Evolutionary conservation across 2,797 vertebrate species (phyloP).

Genomic region (Aldrovandia affinis): DNA sequence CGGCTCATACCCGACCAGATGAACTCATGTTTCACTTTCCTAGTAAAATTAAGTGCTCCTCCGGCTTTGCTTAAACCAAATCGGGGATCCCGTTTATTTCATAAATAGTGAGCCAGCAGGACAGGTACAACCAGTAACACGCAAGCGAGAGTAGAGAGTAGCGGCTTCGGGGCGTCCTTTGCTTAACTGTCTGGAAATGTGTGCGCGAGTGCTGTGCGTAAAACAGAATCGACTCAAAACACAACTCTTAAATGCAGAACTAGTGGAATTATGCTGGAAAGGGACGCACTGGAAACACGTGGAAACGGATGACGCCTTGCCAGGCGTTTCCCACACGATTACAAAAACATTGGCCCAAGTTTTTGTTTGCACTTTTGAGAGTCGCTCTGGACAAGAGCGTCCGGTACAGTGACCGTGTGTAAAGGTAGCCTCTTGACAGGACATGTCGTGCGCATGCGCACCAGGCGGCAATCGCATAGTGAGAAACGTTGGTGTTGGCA

Average conservation of each 20-base stretch:
- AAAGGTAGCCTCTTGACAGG: background rate
- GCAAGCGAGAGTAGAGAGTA: background rate
- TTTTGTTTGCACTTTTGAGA: too few relatives aligned
- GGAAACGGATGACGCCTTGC: background rate
- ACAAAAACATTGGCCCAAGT: too few relatives aligned
- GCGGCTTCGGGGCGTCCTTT: too few relatives aligned
- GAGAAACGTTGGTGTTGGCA: too few relatives aligned
- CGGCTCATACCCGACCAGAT: background rate
- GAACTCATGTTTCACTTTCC: background rate
- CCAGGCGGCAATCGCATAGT: too few relatives aligned
- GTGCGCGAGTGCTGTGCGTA: background rate
- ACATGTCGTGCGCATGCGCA: too few relatives aligned
- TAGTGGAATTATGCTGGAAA: background rate
- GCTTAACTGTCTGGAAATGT: background rate
- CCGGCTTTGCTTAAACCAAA: background rate
- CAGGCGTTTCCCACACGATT: background rate
- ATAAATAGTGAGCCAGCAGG: background rate
- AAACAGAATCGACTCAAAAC: too few relatives aligned
- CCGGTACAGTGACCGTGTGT: background rate
- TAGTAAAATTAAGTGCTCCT: background rate
- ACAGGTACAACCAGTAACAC: background rate
- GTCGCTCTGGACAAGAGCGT: background rate
- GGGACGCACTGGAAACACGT: background rate
- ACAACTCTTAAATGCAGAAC: background rate
- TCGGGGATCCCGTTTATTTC: background rate